phyloP scores from a whole-genome alignment of 2,888 invertebrate species.

The Hecatera dysodea region DNA sequence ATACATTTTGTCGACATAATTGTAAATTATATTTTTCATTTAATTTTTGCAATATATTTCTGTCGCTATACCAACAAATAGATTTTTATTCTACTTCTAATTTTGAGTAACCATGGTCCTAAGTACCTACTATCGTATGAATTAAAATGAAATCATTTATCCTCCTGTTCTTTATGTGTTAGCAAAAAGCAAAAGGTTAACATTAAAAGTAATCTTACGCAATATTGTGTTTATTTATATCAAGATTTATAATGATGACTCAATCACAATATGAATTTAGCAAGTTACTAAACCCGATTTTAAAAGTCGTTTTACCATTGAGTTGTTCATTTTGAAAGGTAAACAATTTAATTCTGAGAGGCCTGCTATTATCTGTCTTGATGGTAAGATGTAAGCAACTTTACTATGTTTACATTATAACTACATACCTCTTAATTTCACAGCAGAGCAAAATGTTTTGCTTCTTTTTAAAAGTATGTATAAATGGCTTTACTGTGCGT shows the following conservation, averaged over 20 bases:
- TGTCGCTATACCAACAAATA: not conserved
- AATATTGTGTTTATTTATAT: conserved; percentile 25
- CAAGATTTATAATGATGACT: conserved; percentile 14
- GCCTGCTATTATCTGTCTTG: not conserved
- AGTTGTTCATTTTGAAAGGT: conserved; percentile 40
- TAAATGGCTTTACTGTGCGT: no score
- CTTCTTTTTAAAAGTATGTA: no score
- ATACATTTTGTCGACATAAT: not conserved
- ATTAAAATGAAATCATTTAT: not conserved
- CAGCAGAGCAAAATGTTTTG: no score
- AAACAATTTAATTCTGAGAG: not conserved
- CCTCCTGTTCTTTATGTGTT: not conserved
- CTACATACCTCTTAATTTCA: no score
- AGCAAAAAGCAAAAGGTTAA: not conserved
- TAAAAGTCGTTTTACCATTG: conserved; percentile 11
- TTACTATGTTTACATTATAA: no score
- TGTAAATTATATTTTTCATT: no score
- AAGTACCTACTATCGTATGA: not conserved
- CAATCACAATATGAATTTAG: conserved; percentile 20
- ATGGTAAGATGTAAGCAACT: conserved; percentile 17
- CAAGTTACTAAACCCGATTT: conserved; percentile 31
- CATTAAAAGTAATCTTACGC: conserved; percentile 6
- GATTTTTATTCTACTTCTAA: not conserved
- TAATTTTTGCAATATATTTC: not conserved
- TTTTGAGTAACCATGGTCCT: not conserved